Evolutionary conservation across 2,888 invertebrate species (phyloP), one percentile per base, ranked within the genome.

Genomic region (Tortricodes alternella): DNA sequence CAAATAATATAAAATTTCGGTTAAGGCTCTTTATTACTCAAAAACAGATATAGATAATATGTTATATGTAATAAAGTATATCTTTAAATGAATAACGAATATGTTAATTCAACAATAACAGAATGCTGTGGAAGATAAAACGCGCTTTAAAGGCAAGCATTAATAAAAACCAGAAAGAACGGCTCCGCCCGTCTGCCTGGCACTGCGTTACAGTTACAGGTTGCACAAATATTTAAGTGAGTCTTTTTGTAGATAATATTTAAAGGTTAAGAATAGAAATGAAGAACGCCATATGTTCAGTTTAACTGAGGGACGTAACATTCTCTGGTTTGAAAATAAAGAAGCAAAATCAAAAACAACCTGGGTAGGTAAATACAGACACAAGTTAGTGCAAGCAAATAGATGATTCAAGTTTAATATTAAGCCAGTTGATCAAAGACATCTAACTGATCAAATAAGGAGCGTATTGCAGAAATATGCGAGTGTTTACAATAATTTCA

Each of bases 371-470:
- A 37, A 43, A 55, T 48, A 55, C 15, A 53, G 53, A 41, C 15
- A 35, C 35, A 48, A 23, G 39, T 53, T 53, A 9, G 15, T 1
- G 46, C 15, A 43, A 49, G 46, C 15, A 43, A 49, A 49, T 49
- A 49, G 48, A 43, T 43, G 41, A 55, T 43, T 49, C 41, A 55
- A 24, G 41, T 49, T 49, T 49, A 34, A 48, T 53, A 48, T 46
- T 15, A 57, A 57, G 41, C 37, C 56, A 18, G 53, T 38, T 61
- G 51, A 34, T 46, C 43, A 48, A 44, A 51, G 38, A 46, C 27
- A 16, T 46, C 21, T 49, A 13, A 15, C 29, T 58, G 35, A 29
- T 53, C 39, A 62, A 62, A 56, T 52, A 50, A 60, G 60, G 62
- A 62, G 32, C 52, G 27, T 39, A 60, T 29, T 37, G 38, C 24